These are phyloP conservation scores for Bombus terrestris DNA, from an alignment of 1,140 invertebrate genomes.

Conservation along the genomic window DNA sequence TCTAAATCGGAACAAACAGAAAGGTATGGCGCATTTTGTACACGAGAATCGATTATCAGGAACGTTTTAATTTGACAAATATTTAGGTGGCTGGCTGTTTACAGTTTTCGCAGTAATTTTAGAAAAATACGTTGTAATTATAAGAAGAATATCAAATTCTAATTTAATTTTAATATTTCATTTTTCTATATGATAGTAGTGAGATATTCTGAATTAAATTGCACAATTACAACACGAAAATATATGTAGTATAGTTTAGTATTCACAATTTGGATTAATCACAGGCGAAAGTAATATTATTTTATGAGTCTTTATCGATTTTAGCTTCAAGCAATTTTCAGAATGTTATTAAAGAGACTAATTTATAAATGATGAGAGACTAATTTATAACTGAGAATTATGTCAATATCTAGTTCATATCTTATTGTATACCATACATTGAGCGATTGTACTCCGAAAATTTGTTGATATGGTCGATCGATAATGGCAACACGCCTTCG, in stretches of 20 bases:
- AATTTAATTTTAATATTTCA: not conserved
- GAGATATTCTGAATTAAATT: not conserved
- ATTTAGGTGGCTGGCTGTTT: not conserved
- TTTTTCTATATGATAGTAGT: not conserved
- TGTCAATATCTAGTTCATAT: too few species aligned
- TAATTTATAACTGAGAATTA: not conserved
- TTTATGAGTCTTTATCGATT: not conserved
- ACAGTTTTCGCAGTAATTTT: not conserved
- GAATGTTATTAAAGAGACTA: not conserved
- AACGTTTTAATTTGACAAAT: not conserved
- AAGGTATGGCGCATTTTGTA: constrained; percentile 1
- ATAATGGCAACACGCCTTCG: too few species aligned
- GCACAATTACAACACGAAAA: not conserved
- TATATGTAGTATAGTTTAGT: not conserved
- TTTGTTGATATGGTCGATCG: too few species aligned
- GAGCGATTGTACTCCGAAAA: too few species aligned
- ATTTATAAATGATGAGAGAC: not conserved
- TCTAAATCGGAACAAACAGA: constrained; percentile 24
- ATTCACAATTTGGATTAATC: not conserved
- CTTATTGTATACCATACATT: too few species aligned
- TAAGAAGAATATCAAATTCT: not conserved
- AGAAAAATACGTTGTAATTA: not conserved
- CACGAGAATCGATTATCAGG: not conserved
- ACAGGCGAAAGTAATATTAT: not conserved
- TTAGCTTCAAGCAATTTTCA: not conserved